A percentile compares a stretch with the other conserved stretches of the same genome.
Conservation (phyloP, 2,113 vertebrate genomes). For the Zosterops lateralis region DNA sequence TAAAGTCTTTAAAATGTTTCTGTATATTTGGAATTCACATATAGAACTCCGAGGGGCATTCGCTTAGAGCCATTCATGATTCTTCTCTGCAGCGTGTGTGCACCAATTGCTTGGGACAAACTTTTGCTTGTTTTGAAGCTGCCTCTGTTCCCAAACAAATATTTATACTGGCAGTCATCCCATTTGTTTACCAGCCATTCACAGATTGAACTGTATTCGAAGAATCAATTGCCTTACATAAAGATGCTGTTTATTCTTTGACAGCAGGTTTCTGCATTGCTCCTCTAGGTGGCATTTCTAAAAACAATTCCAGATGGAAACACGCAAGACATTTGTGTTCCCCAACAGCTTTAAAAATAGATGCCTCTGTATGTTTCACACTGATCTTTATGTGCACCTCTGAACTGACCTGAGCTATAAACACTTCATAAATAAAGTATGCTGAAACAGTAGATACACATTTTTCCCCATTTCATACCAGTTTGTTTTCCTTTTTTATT, state of each 20-base stretch:
- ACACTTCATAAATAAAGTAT: neutral
- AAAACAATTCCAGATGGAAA: constrained; percentile 59
- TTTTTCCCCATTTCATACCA: neutral
- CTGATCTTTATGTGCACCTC: neutral
- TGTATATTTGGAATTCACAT: neutral
- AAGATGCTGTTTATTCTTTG: constrained; percentile 65
- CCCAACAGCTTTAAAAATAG: constrained; percentile 48
- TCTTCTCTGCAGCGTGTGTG: neutral
- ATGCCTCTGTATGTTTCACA: neutral
- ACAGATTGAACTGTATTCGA: constrained; percentile 33
- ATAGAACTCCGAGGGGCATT: neutral
- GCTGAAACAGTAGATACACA: neutral
- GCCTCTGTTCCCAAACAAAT: constrained; percentile 65
- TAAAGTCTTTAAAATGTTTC: neutral
- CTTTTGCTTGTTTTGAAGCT: constrained; percentile 57
- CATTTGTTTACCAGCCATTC: constrained; percentile 69
- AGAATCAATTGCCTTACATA: constrained; percentile 60
- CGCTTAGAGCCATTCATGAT: constrained; percentile 38
- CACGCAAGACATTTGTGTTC: constrained; percentile 35
- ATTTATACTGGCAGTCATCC: constrained; percentile 72
- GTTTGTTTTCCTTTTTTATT: neutral
- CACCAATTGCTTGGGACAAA: constrained; percentile 48
- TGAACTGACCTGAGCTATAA: neutral
- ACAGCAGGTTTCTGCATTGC: constrained; percentile 35
- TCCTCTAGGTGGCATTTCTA: constrained; percentile 38